Evolutionary conservation across 30 jellyfish, hydroid and myxozoan species (phyloP).

Genomic region (Chrysaora quinquecirrha): DNA sequence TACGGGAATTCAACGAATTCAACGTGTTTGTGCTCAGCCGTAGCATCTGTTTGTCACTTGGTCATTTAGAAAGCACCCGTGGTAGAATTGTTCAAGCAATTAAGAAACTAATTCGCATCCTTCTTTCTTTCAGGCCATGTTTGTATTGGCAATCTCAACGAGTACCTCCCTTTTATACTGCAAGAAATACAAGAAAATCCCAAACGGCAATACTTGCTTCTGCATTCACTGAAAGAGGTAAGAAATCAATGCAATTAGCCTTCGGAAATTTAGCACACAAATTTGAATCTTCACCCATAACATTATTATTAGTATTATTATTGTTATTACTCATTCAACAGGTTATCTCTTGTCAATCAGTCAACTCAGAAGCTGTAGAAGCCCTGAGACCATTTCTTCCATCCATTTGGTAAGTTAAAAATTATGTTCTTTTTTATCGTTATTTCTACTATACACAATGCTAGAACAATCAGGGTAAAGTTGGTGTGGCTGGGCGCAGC

Average conservation of each 20-base stretch:
- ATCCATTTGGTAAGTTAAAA: constrained; percentile 70
- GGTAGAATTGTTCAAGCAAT: no score
- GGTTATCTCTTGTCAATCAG: constrained; percentile 93
- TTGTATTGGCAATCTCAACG: constrained; percentile 92
- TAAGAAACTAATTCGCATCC: no score
- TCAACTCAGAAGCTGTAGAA: constrained; percentile 56
- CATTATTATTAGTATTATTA: no score
- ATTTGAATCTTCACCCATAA: neutral
- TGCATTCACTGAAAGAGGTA: constrained; percentile 97
- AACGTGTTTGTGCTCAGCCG: no score
- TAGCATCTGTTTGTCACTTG: no score
- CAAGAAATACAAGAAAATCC: constrained; percentile 88
- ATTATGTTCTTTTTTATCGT: no score
- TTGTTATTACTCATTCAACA: constrained; percentile 1
- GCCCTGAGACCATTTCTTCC: constrained; percentile 84
- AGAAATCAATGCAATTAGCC: neutral
- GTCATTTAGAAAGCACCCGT: no score
- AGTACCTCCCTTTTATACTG: constrained; percentile 83
- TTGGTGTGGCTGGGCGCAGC: no score
- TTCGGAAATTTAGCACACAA: neutral
- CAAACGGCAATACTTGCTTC: constrained; percentile 80
- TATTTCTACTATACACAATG: no score
- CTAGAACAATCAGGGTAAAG: no score
- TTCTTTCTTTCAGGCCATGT: constrained; percentile 70
- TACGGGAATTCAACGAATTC: no score